Evolutionary conservation across 2,797 vertebrate species (phyloP).

Genomic region (Huso huso): DNA sequence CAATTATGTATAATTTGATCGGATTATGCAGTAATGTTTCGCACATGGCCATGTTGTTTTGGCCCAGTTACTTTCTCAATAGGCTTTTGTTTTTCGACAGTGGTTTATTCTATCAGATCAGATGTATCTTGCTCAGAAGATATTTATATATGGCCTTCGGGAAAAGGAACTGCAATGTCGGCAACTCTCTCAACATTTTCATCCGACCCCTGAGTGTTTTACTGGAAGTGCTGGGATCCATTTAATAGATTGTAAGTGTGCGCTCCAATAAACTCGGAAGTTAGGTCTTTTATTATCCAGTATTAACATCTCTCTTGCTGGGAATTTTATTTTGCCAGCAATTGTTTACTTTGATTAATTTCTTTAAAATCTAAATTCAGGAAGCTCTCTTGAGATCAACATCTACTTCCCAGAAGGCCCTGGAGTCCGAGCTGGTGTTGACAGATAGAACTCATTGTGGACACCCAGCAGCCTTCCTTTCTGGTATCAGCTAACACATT

Average conservation of each 20-base stretch:
- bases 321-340: no score
- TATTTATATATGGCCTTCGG: not conserved
- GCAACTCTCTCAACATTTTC: not conserved
- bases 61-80: constrained; percentile 6
- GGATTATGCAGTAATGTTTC: constrained; percentile 13
- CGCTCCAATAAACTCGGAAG: not conserved
- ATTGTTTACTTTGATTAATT: no score
- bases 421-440: no score
- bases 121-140: not conserved
- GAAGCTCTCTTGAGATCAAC: no score
- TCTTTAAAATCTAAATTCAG: no score
- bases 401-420: no score
- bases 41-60: constrained; percentile 11
- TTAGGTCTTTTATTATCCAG: not conserved
- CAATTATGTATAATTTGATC: constrained; percentile 12
- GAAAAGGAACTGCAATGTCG: not conserved
- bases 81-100: constrained; percentile 13
- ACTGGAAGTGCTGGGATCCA: not conserved
- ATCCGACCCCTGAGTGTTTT: not conserved
- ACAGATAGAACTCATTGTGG: no score
- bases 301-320: no score
- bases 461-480: no score
- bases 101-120: constrained; percentile 7
- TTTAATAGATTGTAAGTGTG: not conserved
- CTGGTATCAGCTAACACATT: no score